Evolutionary conservation across 2,113 vertebrate genomes (phyloP), one percentile per base, ranked within the genome.

Genomic region (Sminthopsis crassicaudata): DNA sequence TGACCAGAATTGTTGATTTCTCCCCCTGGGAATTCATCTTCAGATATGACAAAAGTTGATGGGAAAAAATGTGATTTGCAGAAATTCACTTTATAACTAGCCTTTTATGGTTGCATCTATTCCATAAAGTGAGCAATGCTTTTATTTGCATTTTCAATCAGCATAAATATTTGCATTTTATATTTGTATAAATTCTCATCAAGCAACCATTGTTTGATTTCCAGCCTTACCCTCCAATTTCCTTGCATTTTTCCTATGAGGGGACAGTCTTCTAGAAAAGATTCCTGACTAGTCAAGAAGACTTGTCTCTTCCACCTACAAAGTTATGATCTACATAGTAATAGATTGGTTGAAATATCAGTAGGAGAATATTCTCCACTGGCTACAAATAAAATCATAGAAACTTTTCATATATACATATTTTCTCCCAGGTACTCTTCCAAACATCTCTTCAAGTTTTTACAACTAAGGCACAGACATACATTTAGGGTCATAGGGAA

Each of bases 51-150:
- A 36, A 51, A 94, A 94, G 36, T 89, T 52, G 89, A 30, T 51
- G 51, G 48, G 14, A 93, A 93, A 94, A 53, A 88, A 55, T 76
- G 90, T 94, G 93, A 94, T 10, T 93, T 90, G 91, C 25, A 96
- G 94, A 93, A 94, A 93, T 91, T 60, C 88, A 96, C 14, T 67
- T 42, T 51, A 2, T 88, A 46, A 91, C 14, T 42, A 94, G 91
- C 84, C 50, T 23, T 90, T 53, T 89, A 48, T 76, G 54, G 90
- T 84, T 11, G 50, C 3, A 91, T 55, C 46, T 5, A 57, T 24
- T 67, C 55, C 8, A 54, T 57, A 93, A 52, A 46, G n/a, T 55
- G 84, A 90, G 52, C 11, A 25, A 57, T 57, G 30, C 5, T 96
- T 94, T 11, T 25, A 16, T 93, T 92, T 96, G 50, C 52, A 57